phyloP scores from a whole-genome alignment of 2,113 vertebrate species.

The Chrysemys picta region DNA sequence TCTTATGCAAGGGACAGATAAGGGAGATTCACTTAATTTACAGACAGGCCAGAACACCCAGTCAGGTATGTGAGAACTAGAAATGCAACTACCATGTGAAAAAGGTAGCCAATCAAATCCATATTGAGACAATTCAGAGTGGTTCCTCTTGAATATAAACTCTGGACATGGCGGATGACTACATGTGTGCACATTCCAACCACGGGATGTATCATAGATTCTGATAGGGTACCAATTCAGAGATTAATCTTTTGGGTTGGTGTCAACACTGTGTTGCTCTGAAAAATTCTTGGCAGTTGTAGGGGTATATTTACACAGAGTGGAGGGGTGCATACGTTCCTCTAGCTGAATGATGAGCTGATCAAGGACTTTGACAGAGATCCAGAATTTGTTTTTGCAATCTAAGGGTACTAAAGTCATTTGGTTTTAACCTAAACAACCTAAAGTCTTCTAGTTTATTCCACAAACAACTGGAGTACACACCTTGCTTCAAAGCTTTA shows the following conservation, averaged over 20 bases:
- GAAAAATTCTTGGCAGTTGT: background rate
- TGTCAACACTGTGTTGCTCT: background rate
- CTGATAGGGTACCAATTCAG: background rate
- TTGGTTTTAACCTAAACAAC: background rate
- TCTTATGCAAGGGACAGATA: background rate
- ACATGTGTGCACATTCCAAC: background rate
- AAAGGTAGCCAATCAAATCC: too few species aligned
- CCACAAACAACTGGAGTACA: background rate
- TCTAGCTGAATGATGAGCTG: background rate
- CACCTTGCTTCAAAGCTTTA: background rate
- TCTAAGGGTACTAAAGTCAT: background rate
- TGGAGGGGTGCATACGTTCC: background rate
- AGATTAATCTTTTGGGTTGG: background rate
- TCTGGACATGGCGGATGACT: background rate
- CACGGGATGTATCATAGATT: constrained; percentile 17
- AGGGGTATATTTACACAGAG: background rate
- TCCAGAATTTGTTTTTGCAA: background rate
- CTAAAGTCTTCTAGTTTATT: background rate
- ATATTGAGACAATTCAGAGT: background rate
- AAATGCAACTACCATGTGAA: background rate
- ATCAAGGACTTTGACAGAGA: background rate
- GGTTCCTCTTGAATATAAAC: constrained; percentile 25
- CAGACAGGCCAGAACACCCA: background rate
- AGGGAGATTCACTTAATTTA: background rate
- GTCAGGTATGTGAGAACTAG: background rate